Evolutionary conservation across 2,888 invertebrate species (phyloP).

Genomic region (Pollenia amentaria): DNA sequence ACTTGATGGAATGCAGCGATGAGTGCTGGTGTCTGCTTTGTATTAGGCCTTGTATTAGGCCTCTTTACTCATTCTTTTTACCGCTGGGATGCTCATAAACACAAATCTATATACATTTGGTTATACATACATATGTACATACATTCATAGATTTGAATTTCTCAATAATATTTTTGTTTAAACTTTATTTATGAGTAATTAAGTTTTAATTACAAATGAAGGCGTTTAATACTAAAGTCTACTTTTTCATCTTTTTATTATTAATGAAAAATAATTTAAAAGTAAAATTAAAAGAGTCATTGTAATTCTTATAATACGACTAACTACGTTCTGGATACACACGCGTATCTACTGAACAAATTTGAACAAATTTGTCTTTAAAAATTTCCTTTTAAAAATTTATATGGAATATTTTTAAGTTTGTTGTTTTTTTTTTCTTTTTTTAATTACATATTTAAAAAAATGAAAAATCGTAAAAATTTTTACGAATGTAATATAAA

Average conservation of each 20-base stretch:
- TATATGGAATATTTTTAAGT: constrained; percentile 23
- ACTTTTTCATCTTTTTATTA: constrained; percentile 28
- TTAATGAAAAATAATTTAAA: constrained; percentile 56
- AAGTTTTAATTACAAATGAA: constrained; percentile 74
- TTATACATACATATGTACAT: neutral
- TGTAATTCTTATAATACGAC: constrained; percentile 25
- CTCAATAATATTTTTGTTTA: constrained; percentile 62
- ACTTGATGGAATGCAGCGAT: too few relatives aligned
- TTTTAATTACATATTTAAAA: constrained; percentile 35
- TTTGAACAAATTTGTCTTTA: too few relatives aligned
- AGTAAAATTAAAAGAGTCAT: constrained; percentile 25
- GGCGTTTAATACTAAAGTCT: constrained; percentile 73
- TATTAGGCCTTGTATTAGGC: too few relatives aligned
- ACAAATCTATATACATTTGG: neutral
- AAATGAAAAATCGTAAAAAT: constrained; percentile 3
- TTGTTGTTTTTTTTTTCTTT: neutral
- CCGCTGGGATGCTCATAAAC: neutral
- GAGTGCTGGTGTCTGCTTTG: too few relatives aligned
- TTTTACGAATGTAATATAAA: constrained; percentile 35
- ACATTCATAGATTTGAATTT: constrained; percentile 52
- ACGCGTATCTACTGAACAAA: neutral
- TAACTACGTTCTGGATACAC: neutral
- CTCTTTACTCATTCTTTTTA: too few relatives aligned
- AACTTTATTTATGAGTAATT: constrained; percentile 71
- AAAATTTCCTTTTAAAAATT: constrained; percentile 12